Evolutionary conservation across 2,888 invertebrate species (phyloP).

Genomic region (Andrena minutula): DNA sequence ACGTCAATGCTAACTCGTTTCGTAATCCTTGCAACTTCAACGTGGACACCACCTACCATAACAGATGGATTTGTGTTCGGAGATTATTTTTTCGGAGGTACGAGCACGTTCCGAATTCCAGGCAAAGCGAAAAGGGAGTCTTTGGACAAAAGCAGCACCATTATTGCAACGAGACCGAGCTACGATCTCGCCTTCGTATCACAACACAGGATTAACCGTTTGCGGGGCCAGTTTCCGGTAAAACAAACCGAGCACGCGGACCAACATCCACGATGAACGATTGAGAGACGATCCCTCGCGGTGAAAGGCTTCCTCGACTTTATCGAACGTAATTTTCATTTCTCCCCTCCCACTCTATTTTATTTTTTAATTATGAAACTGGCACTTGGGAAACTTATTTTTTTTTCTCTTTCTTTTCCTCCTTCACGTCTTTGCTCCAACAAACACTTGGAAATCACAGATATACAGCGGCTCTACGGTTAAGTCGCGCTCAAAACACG

Average conservation of each 20-base stretch:
- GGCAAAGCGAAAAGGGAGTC: slow-evolving; percentile 58
- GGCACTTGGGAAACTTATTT: slow-evolving; percentile 66
- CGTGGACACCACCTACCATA: slow-evolving; percentile 66
- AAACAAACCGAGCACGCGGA: slow-evolving; percentile 54
- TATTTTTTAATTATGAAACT: slow-evolving; percentile 60
- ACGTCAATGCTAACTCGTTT: not conserved
- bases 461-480: slow-evolving; percentile 49
- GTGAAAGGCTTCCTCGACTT: slow-evolving; percentile 10
- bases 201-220: slow-evolving; percentile 64
- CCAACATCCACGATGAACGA: slow-evolving; percentile 24
- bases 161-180: slow-evolving; percentile 48
- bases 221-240: slow-evolving; percentile 45
- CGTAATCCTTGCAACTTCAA: slow-evolving; percentile 55
- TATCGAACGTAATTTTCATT: slow-evolving; percentile 16
- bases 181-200: slow-evolving; percentile 49
- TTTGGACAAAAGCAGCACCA: slow-evolving; percentile 71
- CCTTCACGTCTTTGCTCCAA: slow-evolving; percentile 32
- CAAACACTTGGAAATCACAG: slow-evolving; percentile 70
- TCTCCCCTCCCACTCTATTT: not conserved
- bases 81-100: slow-evolving; percentile 34
- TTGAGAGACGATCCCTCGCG: slow-evolving; percentile 27
- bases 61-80: slow-evolving; percentile 49
- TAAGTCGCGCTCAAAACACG: slow-evolving; percentile 62
- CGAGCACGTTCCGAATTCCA: slow-evolving; percentile 61
- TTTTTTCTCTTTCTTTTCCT: slow-evolving; percentile 13